Conservation (phyloP, 1,140 invertebrate species). For the Drosophila truncata region DNA sequence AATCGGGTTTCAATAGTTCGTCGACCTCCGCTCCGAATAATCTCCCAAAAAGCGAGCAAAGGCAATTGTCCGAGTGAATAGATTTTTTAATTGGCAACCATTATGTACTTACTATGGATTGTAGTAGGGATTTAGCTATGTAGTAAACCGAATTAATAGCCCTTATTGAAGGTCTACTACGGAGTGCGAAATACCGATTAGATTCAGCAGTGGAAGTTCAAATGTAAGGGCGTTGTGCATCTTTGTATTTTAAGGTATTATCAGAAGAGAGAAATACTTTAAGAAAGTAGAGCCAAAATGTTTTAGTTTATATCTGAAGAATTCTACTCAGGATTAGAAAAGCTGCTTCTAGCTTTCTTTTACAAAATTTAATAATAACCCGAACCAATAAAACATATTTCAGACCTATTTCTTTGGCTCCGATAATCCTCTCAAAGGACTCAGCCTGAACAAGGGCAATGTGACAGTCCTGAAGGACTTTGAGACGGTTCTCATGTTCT, state of each 20-base stretch:
- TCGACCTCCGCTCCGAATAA: slow-evolving; percentile 55
- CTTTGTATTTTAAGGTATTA: too few species aligned
- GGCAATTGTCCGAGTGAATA: slow-evolving; percentile 56
- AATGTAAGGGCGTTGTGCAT: not conserved
- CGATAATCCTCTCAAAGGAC: slow-evolving; percentile 91
- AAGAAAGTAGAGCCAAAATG: too few species aligned
- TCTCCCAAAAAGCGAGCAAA: slow-evolving; percentile 34
- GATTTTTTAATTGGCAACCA: slow-evolving; percentile 66
- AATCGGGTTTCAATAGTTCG: slow-evolving; percentile 62
- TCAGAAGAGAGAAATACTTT: too few species aligned
- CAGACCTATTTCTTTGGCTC: slow-evolving; percentile 92
- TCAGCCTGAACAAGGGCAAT: slow-evolving; percentile 91
- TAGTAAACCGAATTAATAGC: slow-evolving; percentile 12
- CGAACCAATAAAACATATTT: not conserved
- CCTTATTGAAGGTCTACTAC: not conserved
- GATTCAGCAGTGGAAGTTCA: too few species aligned
- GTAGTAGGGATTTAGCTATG: not conserved
- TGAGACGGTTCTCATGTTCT: slow-evolving; percentile 90
- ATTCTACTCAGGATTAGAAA: too few species aligned
- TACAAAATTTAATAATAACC: too few species aligned
- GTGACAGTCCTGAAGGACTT: slow-evolving; percentile 90
- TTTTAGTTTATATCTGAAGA: too few species aligned
- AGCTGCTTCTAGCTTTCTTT: too few species aligned
- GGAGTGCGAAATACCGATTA: not conserved
- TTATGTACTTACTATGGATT: not conserved